Conservation (phyloP, 2,797 vertebrate genomes). For the Staurois parvus region DNA sequence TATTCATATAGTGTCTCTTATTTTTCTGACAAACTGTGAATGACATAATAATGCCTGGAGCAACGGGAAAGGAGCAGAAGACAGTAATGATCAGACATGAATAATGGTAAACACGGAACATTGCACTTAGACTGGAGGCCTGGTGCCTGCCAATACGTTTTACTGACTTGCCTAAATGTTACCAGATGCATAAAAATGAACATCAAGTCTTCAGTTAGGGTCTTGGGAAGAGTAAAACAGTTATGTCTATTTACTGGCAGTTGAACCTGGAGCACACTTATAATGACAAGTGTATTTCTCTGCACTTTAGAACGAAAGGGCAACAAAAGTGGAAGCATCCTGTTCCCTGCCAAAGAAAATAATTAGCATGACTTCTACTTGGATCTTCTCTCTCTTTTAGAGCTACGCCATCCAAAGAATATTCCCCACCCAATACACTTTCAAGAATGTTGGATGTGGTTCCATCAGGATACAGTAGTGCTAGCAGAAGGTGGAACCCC, state of each 20-base stretch:
- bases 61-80: constrained; percentile 11
- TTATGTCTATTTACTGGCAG: constrained; percentile 36
- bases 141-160: constrained; percentile 43
- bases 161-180: constrained; percentile 46
- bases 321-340: neutral
- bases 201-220: constrained; percentile 27
- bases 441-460: too few relatives aligned
- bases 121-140: constrained; percentile 31
- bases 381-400: too few relatives aligned
- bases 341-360: neutral
- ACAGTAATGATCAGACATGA: constrained; percentile 48
- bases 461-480: too few relatives aligned
- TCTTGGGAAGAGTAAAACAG: constrained; percentile 16
- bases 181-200: constrained; percentile 41
- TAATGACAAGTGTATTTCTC: constrained; percentile 5
- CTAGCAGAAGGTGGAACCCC: too few relatives aligned
- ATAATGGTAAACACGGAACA: constrained; percentile 55
- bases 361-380: too few relatives aligned
- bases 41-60: constrained; percentile 42
- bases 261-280: constrained; percentile 4
- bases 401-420: too few relatives aligned
- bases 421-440: too few relatives aligned
- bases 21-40: constrained; percentile 47
- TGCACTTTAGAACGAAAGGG: neutral
- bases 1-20: constrained; percentile 43